Conservation (phyloP, 2,113 vertebrate genomes). For the Microcebus ravelobensis region DNA sequence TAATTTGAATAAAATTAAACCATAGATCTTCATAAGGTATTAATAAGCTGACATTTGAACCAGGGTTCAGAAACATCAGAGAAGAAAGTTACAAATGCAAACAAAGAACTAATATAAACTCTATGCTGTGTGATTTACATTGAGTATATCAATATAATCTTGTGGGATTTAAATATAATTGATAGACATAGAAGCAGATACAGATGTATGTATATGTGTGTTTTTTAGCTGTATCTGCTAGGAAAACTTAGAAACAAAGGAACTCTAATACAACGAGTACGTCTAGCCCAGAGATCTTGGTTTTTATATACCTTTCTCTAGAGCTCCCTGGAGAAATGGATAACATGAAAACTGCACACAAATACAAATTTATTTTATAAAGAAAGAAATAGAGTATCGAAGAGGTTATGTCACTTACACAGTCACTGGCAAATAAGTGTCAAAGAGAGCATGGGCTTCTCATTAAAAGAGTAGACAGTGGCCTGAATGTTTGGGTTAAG, state of each 20-base stretch:
- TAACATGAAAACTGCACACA: neutral
- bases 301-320: neutral
- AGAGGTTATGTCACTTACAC: neutral
- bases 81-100: neutral
- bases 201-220: neutral
- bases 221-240: neutral
- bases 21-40: neutral
- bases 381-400: neutral
- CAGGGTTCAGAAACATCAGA: neutral
- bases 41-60: neutral
- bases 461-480: neutral
- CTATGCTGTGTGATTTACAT: neutral
- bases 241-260: neutral
- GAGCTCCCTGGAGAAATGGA: neutral
- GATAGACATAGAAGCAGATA: neutral
- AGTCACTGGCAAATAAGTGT: neutral
- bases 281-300: neutral
- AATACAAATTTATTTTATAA: neutral
- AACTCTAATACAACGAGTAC: neutral
- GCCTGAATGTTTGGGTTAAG: neutral
- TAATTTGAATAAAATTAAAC: neutral
- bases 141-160: neutral
- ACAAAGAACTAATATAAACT: neutral
- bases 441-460: neutral
- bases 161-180: neutral